Evolutionary conservation across 2,113 vertebrate species (phyloP).

Genomic region (Tragelaphus imberbis): DNA sequence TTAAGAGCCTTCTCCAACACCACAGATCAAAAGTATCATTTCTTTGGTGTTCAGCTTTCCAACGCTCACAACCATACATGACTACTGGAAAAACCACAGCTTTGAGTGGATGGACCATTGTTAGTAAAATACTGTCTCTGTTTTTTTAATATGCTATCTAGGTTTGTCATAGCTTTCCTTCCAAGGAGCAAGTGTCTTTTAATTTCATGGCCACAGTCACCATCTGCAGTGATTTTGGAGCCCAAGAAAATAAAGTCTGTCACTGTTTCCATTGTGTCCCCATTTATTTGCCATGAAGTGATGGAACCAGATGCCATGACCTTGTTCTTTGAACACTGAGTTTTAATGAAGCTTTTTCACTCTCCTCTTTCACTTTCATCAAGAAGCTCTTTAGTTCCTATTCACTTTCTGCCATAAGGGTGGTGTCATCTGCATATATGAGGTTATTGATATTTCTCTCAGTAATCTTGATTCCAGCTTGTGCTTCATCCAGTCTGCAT

Average conservation of each 20-base stretch:
- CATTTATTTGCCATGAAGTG: background rate
- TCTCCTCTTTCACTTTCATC: background rate
- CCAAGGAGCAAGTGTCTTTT: background rate
- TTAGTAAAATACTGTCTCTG: background rate
- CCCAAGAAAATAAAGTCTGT: background rate
- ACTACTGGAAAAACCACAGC: background rate
- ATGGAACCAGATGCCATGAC: background rate
- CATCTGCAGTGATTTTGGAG: background rate
- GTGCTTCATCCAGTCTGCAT: background rate
- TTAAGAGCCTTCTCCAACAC: background rate
- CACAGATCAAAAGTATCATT: background rate
- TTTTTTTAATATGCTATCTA: background rate
- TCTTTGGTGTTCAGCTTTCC: background rate
- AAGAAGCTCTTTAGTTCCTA: background rate
- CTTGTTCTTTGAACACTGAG: background rate
- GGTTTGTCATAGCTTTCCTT: background rate
- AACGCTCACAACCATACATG: background rate
- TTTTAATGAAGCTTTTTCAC: background rate
- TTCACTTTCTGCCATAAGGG: background rate
- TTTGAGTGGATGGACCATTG: background rate
- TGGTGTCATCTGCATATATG: background rate
- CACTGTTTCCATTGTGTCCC: background rate
- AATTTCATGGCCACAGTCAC: background rate
- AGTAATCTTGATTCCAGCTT: background rate
- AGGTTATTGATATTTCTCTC: background rate